Evolutionary conservation across 1,140 invertebrate species (phyloP).

Genomic region (Maniola jurtina): DNA sequence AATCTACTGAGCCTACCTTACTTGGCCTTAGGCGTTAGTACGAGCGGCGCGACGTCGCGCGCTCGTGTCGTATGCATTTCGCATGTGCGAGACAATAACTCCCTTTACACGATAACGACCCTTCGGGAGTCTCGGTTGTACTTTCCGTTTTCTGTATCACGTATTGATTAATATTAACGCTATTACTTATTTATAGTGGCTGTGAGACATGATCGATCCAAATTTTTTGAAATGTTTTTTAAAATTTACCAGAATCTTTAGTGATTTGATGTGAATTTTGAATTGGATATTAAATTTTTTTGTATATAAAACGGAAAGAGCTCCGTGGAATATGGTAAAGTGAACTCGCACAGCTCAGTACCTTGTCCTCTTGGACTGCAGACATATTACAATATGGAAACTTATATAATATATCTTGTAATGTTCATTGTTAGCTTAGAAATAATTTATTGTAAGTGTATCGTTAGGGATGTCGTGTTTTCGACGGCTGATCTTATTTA

Average conservation of each 20-base stretch:
- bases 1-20: no score
- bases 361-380: conserved; percentile 65
- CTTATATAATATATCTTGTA: conserved; percentile 54
- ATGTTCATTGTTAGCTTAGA: conserved; percentile 73
- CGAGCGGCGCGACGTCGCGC: conserved; percentile 13
- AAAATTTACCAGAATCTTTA: conserved; percentile 36
- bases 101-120: conserved; percentile 32
- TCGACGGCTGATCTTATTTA: conserved; percentile 36
- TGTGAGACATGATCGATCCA: conserved; percentile 63
- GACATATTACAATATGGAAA: conserved; percentile 65
- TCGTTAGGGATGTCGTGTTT: conserved; percentile 63
- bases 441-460: conserved; percentile 76
- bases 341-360: conserved; percentile 70
- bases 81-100: conserved; percentile 75
- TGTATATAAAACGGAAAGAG: conserved; percentile 44
- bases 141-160: conserved; percentile 29
- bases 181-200: conserved; percentile 53
- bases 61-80: conserved; percentile 54
- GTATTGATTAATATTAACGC: conserved; percentile 36
- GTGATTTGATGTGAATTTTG: conserved; percentile 48
- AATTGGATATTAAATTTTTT: conserved; percentile 41
- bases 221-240: conserved; percentile 51
- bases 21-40: not conserved
- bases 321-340: conserved; percentile 46
- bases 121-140: conserved; percentile 36